Base-by-base conservation (phyloP, 2,888 invertebrate genomes). In the Oeneis ivallda region DNA sequence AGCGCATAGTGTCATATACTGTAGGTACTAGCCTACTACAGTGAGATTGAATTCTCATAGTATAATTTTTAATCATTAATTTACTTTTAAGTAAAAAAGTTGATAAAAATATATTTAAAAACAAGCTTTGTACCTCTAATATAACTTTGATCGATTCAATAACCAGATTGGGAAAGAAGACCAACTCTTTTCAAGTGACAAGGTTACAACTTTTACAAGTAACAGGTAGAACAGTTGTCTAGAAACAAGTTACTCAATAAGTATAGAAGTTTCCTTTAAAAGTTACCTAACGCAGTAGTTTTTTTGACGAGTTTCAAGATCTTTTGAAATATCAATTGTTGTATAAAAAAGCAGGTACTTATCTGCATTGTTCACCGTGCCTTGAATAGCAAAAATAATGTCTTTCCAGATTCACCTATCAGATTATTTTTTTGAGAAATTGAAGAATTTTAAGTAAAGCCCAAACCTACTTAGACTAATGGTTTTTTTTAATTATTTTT, bases 251-350 rank as follows among this genome's bases (percentile, higher is more conserved):
- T 65, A 37, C 62, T 52, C 19, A 68, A 62, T 17, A n/a, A n/a
- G n/a, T n/a, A 49, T n/a, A 56, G 4, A 49, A 47, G 63, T 66
- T 65, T 60, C 56, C 63, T 65, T 68, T 43, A 17, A 57, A 49
- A 17, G 41, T 68, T 66, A 52, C 63, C 65, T 65, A 68, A 68
- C 52, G 39, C 50, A 43, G 32, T 41, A 56, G 39, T 60, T 65
- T 64, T n/a, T 65, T 62, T 26, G 37, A 39, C 47, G 26, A 39
- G 63, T 68, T 68, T 63, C 60, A 60, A 45, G 60, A 66, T 34
- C 56, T 47, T 9, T 60, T 62, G 60, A 57, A 61, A 65, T 59
- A 54, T 65, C 57, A 32, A 43, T 62, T 56, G 10, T 61, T 50
- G 37, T 13, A 19, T 50, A 37, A 26, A 41, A 41, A 41, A 56